Evolutionary conservation across 2,113 vertebrate genomes (phyloP), one percentile per base, ranked within the genome.

Genomic region (Cathartes aura): DNA sequence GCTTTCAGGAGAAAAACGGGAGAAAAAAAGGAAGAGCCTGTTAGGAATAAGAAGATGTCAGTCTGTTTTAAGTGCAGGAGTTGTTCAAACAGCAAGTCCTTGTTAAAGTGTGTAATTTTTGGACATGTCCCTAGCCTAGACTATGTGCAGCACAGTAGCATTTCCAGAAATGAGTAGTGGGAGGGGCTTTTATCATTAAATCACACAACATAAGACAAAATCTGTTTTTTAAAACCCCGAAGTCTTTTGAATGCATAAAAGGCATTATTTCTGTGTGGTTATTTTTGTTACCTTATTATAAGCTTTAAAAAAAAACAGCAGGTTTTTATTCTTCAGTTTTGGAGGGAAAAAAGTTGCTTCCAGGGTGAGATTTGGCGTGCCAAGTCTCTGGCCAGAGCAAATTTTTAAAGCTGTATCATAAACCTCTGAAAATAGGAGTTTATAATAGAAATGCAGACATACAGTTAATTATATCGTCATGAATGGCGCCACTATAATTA

Each of bases 401-500:
- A 97, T 95, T 96, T 97, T 88, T 96, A 97, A 98, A 96, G 94
- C 95, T 58, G 53, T 97, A 97, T 98, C 97, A 95, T 98, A 98
- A 97, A 98, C 93, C 73, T 85, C 96, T 97, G 97, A 96, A 98
- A 97, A 96, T 97, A 93, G 89, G 95, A 94, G 72, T 98, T 98
- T 97, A 88, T 97, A 96, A 96, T 97, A 96, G 98, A 98, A 98
- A 97, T 78, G 96, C 94, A 98, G 98, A 98, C 98, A 97, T 97
- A 95, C 66, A 96, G 97, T 97, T 98, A 98, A 98, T 98, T 98
- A 98, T 90, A 95, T 96, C 93, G 1, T 97, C 96, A 80, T 90
- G 97, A 96, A 97, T 27, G 98, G 98, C 98, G 98, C 98, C 98
- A 98, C 96, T 96, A 94, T 98, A 98, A 98, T 98, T 98, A 98